These are phyloP conservation scores for Drosophila greeni DNA, from an alignment of 2,888 invertebrate species.

Conservation along the genomic window DNA sequence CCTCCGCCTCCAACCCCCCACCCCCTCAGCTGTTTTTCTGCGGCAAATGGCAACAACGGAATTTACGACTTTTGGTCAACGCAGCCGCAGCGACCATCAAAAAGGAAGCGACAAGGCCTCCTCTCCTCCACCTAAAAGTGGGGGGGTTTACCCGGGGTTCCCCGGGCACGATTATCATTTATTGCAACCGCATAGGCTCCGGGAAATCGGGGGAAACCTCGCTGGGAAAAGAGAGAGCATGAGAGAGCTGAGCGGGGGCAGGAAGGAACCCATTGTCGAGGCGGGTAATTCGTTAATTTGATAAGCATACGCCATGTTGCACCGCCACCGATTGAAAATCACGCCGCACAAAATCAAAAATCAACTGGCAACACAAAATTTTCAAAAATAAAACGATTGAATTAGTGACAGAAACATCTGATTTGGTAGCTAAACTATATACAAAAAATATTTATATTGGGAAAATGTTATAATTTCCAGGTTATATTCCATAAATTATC, in stretches of 20 bases:
- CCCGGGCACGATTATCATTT: conserved; percentile 62
- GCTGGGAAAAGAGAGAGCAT: neutral
- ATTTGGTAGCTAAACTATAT: neutral
- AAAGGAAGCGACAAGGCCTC: conserved; percentile 31
- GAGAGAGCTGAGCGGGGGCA: neutral
- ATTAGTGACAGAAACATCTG: neutral
- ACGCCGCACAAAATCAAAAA: conserved; percentile 4
- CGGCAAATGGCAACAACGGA: conserved; percentile 58
- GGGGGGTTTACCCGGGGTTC: neutral
- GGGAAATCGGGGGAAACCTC: conserved; percentile 10
- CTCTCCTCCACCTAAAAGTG: conserved; percentile 5
- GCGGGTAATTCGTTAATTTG: conserved; percentile 70
- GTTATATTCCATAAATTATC: no score
- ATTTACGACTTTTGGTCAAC: conserved; percentile 69
- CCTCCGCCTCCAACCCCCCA: neutral
- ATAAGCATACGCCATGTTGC: conserved; percentile 67
- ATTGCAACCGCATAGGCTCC: conserved; percentile 64
- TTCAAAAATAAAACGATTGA: neutral
- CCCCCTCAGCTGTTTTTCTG: conserved; percentile 55
- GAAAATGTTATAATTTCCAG: neutral
- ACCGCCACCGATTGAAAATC: conserved; percentile 51
- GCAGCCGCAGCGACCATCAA: conserved; percentile 54
- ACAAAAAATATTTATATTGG: neutral
- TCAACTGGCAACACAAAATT: conserved; percentile 12
- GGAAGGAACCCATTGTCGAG: conserved; percentile 56